A percentile compares a stretch with the other conserved stretches of the same genome.
These are phyloP conservation scores for Habroteleia sp. DNA, from an alignment of 2,888 invertebrate species.

Conservation along the genomic window DNA sequence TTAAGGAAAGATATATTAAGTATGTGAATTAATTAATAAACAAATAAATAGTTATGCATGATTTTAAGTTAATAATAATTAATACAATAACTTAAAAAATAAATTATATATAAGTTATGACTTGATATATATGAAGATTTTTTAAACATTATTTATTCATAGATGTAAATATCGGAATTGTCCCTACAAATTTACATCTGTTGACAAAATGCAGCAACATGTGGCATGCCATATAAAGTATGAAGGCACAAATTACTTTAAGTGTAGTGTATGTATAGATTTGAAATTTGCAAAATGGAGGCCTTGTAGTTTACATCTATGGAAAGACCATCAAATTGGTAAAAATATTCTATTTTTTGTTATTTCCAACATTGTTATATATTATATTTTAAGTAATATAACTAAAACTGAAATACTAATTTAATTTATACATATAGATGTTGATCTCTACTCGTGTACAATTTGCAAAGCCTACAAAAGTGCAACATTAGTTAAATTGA, in stretches of 20 bases:
- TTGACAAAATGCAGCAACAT: constrained; percentile 81
- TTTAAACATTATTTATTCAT: no score
- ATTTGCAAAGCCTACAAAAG: constrained; percentile 83
- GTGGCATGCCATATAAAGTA: constrained; percentile 82
- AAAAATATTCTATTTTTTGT: neutral
- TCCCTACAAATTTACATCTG: constrained; percentile 81
- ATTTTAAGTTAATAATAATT: no score
- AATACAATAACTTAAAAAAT: no score
- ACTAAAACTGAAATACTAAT: constrained; percentile 1
- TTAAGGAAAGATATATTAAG: constrained; percentile 71
- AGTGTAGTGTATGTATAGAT: constrained; percentile 82
- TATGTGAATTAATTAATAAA: no score
- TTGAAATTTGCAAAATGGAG: constrained; percentile 84
- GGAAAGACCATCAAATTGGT: constrained; percentile 85
- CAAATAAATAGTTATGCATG: no score
- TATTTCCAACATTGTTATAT: no score
- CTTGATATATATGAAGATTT: no score
- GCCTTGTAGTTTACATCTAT: constrained; percentile 86
- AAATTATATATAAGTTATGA: no score
- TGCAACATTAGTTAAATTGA: constrained; percentile 83
- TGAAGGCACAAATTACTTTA: constrained; percentile 79
- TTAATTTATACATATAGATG: constrained; percentile 76
- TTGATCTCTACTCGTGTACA: constrained; percentile 84
- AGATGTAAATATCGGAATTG: constrained; percentile 84
- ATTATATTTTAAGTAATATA: no score